Conservation (phyloP, 1,140 invertebrate species). For the Eupristina koningsbergeri region DNA sequence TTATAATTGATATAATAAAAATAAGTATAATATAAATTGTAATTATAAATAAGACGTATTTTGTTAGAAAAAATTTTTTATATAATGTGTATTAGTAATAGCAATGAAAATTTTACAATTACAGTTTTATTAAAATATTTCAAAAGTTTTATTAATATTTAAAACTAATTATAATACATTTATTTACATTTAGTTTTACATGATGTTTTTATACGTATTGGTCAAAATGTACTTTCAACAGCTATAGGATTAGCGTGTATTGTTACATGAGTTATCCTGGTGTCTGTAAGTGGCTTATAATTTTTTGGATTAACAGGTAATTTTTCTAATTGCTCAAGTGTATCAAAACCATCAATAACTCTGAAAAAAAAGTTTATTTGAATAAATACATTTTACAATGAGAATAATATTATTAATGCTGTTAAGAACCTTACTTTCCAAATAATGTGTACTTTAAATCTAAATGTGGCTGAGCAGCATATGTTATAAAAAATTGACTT, state of each 20-base stretch:
- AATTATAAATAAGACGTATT: constrained; percentile 3
- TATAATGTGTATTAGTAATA: not conserved
- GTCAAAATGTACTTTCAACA: constrained; percentile 68
- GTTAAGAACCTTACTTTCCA: constrained; percentile 83
- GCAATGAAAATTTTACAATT: constrained; percentile 27
- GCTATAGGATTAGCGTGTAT: constrained; percentile 98
- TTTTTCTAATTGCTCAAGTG: constrained; percentile 96
- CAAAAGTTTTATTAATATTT: constrained; percentile 21
- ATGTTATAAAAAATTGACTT: constrained; percentile 98
- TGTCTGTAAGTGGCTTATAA: constrained; percentile 88
- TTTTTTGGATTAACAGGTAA: constrained; percentile 94
- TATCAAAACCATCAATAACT: constrained; percentile 97
- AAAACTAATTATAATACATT: not conserved
- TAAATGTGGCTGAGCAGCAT: constrained; percentile 93
- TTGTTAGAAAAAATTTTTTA: not conserved
- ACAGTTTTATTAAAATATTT: constrained; percentile 25
- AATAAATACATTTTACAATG: constrained; percentile 38
- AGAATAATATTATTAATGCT: not conserved
- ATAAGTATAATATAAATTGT: too few relatives aligned
- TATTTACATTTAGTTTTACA: too few relatives aligned
- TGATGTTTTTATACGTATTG: constrained; percentile 16
- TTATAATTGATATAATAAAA: too few relatives aligned
- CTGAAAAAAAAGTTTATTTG: constrained; percentile 73
- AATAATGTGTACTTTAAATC: constrained; percentile 98
- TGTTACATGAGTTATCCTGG: constrained; percentile 88